Base-by-base conservation (phyloP, 2,888 invertebrate species). In the Homarus gammarus region DNA sequence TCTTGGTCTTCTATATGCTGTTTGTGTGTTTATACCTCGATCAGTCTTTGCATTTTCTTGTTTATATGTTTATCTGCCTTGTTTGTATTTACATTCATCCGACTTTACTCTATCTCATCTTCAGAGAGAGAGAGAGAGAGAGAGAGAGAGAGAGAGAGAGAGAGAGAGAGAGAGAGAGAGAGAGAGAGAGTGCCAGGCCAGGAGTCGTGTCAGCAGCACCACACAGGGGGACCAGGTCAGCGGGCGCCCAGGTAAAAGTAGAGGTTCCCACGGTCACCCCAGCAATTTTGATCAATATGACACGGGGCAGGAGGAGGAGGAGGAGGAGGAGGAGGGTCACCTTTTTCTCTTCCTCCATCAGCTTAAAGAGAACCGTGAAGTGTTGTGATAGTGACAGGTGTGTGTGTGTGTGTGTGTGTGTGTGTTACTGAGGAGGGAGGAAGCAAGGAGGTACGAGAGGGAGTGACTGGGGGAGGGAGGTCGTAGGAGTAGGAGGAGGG, bases 141-240 rank as follows among this genome's bases (percentile, higher is more conserved):
- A n/a, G 61, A 61, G 61, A 61, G 61, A 61, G 61, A 61, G 61
- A 61, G n/a, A n/a, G n/a, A n/a, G n/a, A n/a, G n/a, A n/a, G n/a
- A n/a, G n/a, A n/a, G n/a, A n/a, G n/a, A 33, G 33, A 72, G 72
- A 33, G 22, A 72, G 33, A 36, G 31, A 8, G 33, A 72, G 72
- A 31, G 33, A 72, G 72, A 10, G 8, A 31, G 72, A 12, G 31
- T 22, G 72, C 33, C 36, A 72, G n/a, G n/a, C n/a, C n/a, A n/a
- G n/a, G 68, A 68, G 72, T 15, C 12, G 18, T 33, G 38, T 5
- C 33, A 72, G 36, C 33, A 72, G 38, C 72, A 33, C 12, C 72
- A 72, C 68, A 8, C 18, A 22, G 56, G 3, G 49, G 22, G 56
- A 3, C 56, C 18, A 12, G 44, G 44, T 44, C 56, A 56, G 3